phyloP scores from a whole-genome alignment of 2,797 vertebrate species.

The Scleropages formosus region DNA sequence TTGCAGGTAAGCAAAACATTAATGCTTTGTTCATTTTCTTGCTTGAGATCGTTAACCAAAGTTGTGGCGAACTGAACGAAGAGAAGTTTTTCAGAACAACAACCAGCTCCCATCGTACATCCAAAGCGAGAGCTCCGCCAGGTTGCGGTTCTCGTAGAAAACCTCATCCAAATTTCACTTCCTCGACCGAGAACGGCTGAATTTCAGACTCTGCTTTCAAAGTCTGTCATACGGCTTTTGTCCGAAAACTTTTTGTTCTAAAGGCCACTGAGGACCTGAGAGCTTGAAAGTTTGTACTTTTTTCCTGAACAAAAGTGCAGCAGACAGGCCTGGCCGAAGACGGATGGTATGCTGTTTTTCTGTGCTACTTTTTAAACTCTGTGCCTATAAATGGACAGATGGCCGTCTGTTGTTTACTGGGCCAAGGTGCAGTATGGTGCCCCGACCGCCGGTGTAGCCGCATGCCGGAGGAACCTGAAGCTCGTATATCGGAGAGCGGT shows the following conservation, averaged over 20 bases:
- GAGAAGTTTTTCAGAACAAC: no score
- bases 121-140: no score
- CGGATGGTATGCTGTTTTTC: background rate
- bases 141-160: no score
- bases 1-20: no score
- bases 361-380: slow-evolving; percentile 40
- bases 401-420: slow-evolving; percentile 70
- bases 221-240: background rate
- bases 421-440: slow-evolving; percentile 66
- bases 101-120: no score
- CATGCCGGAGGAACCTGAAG: slow-evolving; percentile 54
- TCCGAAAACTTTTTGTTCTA: background rate
- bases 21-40: no score
- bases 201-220: slow-evolving; percentile 12
- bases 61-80: no score
- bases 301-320: slow-evolving; percentile 5
- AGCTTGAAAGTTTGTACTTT: background rate
- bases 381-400: slow-evolving; percentile 68
- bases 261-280: background rate
- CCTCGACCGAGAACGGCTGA: slow-evolving; percentile 17
- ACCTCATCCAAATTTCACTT: slow-evolving; percentile 7
- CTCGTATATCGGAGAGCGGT: slow-evolving; percentile 61
- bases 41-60: no score
- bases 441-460: slow-evolving; percentile 65
- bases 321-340: background rate